Base-by-base conservation (phyloP, 2,797 vertebrate genomes). In the Acanthurus leucopareius region DNA sequence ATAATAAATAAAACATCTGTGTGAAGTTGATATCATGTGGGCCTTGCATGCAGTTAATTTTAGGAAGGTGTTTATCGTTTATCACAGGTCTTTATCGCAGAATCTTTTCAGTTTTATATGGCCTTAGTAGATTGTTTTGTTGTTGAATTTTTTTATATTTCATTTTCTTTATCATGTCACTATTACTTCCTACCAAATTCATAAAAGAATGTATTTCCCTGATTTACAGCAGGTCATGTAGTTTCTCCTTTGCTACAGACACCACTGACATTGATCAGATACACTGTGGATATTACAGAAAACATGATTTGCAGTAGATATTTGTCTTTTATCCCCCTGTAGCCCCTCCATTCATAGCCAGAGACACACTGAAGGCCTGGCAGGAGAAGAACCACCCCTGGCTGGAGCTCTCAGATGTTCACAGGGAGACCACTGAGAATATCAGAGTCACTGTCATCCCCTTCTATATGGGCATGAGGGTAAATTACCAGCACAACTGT, bases 381-480 rank as follows among this genome's bases (percentile, higher is more conserved):
- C 98, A 99, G 93, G 97, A 99, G 93, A 99, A 99, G 94, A 99
- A 99, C 93, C 98, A 99, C 82, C 98, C 98, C 15, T 99, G 98
- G 98, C 86, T 99, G 73, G 98, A 99, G 94, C 97, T 99, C 16
- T 99, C 98, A 0, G 98, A 99, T 0, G 98, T 99, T 58, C 98
- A 99, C 93, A 94, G 98, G 35, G 98, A 99, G 92, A 99, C 98
- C 42, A 99, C 98, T 0, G 98, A 99, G 92, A 99, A 97, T 89
- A 99, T 99, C 89, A 95, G 98, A 0, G 97, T 99, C 90, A 99
- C 98, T 0, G 98, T 99, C 82, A 99, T 99, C 93, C 98, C 98
- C 14, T 99, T 99, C 94, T 99, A 99, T 82, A 99, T 99, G 98
- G 98, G 98, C 93, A 97, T 99, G 97, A 96, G 98, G 96, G 98